Percentiles rank a stretch among this genome's conserved stretches.
phyloP scores from a whole-genome alignment of 2,888 invertebrate species.

The Harpalus rubripes region DNA sequence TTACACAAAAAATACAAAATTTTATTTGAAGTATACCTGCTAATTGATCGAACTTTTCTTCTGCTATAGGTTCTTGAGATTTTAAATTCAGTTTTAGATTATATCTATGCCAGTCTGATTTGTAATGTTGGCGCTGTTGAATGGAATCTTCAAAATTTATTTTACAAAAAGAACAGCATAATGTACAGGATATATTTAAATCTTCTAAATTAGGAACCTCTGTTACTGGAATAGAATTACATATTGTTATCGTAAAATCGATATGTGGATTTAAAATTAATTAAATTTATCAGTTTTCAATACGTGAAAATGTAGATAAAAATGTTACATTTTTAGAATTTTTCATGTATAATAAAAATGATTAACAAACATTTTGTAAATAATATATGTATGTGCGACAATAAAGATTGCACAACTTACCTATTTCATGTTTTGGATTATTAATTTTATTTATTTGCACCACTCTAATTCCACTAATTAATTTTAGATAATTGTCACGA shows the following conservation, averaged over 20 bases:
- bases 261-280: neutral
- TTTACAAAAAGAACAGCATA: conserved; percentile 80
- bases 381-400: neutral
- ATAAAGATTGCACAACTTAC: conserved; percentile 67
- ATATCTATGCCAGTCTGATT: conserved; percentile 91
- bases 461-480: conserved; percentile 56
- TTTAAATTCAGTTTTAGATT: conserved; percentile 87
- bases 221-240: conserved; percentile 28
- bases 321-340: neutral
- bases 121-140: conserved; percentile 87
- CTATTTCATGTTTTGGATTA: conserved; percentile 71
- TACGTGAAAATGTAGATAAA: neutral
- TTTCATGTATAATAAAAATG: too few species aligned
- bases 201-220: conserved; percentile 72
- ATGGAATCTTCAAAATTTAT: conserved; percentile 80
- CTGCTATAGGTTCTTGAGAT: conserved; percentile 79
- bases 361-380: neutral
- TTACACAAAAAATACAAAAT: neutral
- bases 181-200: conserved; percentile 76
- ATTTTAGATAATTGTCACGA: conserved; percentile 43
- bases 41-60: conserved; percentile 79
- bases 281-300: conserved; percentile 12
- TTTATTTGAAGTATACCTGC: conserved; percentile 49
- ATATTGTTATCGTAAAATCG: neutral
- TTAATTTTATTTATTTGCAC: conserved; percentile 68